These are phyloP conservation scores for Aphelocoma californica DNA, from an alignment of 2,797 vertebrate species.

Conservation along the genomic window DNA sequence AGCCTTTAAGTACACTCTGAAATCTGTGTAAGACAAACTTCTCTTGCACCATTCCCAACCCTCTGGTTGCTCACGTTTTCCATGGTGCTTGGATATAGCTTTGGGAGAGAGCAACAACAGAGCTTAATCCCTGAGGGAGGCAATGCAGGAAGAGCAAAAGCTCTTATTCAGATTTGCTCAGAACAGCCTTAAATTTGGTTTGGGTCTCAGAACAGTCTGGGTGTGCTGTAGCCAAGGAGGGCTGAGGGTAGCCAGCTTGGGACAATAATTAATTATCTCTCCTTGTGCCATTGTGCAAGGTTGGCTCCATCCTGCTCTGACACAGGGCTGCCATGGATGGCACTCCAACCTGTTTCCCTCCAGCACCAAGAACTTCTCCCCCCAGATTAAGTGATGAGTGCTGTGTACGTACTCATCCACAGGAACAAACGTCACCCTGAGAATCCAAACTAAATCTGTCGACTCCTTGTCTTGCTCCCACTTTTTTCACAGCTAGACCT, in stretches of 20 bases:
- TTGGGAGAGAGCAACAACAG: not conserved
- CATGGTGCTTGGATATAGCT: not conserved
- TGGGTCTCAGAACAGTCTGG: not conserved
- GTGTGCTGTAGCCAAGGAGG: not conserved
- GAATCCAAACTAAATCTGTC: not conserved
- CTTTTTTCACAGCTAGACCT: not conserved
- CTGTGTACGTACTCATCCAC: rapidly evolving
- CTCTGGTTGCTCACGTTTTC: not conserved
- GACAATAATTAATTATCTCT: not conserved
- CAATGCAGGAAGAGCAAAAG: not conserved
- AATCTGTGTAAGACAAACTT: not conserved
- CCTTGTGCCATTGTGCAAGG: not conserved
- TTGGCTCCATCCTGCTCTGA: not conserved
- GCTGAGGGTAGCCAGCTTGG: not conserved
- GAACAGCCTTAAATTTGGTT: not conserved
- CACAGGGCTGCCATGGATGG: not conserved
- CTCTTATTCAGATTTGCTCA: not conserved
- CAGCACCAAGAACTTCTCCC: not conserved
- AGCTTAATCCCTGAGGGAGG: not conserved
- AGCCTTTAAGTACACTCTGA: not conserved
- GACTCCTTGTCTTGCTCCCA: not conserved
- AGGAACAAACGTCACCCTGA: not conserved
- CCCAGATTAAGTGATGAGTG: not conserved
- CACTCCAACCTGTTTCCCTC: not conserved
- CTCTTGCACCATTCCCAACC: not conserved